These are phyloP conservation scores for Epinotia brunnichana DNA, from an alignment of 2,888 invertebrate species.

Conservation along the genomic window DNA sequence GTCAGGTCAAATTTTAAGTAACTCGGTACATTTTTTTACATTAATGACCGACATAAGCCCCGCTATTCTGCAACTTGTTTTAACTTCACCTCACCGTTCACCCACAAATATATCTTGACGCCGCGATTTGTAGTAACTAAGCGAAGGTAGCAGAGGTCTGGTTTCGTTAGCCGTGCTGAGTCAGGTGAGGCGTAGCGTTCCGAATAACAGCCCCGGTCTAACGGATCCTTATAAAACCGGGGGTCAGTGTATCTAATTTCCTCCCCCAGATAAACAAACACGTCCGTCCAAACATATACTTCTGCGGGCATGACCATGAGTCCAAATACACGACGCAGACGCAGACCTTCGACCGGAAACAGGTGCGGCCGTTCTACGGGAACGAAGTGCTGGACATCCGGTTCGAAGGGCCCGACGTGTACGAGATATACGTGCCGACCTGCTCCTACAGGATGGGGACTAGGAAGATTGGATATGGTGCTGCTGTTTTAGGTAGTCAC, in stretches of 20 bases:
- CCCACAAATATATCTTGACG: too few species aligned
- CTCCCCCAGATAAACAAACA: slow-evolving; percentile 86
- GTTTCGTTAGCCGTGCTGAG: too few species aligned
- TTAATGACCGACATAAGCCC: too few species aligned
- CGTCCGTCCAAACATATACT: slow-evolving; percentile 73
- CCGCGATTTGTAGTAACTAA: too few species aligned
- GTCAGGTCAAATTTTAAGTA: too few species aligned
- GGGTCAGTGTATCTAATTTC: neutral
- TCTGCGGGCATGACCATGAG: slow-evolving; percentile 88
- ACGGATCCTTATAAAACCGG: too few species aligned
- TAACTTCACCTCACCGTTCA: too few species aligned
- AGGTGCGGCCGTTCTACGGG: slow-evolving; percentile 51
- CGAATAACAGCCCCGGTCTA: too few species aligned
- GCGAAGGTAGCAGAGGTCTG: too few species aligned
- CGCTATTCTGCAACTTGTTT: too few species aligned
- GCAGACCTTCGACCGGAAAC: slow-evolving; percentile 54
- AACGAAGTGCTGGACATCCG: slow-evolving; percentile 58
- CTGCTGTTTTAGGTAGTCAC: slow-evolving; percentile 88
- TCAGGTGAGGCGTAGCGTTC: too few species aligned
- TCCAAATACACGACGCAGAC: slow-evolving; percentile 83
- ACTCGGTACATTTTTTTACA: too few species aligned
- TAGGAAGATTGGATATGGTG: slow-evolving; percentile 92
- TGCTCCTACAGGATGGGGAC: slow-evolving; percentile 99
- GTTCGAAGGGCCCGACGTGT: slow-evolving; percentile 64
- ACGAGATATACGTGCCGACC: slow-evolving; percentile 95